These are phyloP conservation scores for Escarpia spicata DNA, from an alignment of 2,888 invertebrate species.

Conservation along the genomic window DNA sequence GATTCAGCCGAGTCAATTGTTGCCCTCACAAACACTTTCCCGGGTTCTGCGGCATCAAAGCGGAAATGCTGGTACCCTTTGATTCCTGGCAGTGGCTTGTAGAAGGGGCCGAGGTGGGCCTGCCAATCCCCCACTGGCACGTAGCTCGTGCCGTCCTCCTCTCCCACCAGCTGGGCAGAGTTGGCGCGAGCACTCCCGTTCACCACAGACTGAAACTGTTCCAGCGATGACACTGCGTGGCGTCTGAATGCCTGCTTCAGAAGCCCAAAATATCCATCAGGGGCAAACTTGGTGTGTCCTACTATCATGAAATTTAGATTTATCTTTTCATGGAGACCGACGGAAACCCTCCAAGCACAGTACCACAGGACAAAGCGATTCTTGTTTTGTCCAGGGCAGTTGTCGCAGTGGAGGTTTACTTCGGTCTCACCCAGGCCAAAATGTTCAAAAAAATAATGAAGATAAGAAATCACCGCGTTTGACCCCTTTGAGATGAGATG, in stretches of 20 bases:
- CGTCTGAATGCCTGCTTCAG: background rate
- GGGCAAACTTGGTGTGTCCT: conserved; percentile 28
- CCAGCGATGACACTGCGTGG: no score
- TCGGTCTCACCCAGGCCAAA: conserved; percentile 40
- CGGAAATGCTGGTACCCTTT: no score
- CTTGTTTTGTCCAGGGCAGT: conserved; percentile 44
- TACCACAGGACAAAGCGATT: background rate
- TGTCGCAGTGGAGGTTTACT: conserved; percentile 39
- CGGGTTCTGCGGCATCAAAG: no score
- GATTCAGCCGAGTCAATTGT: no score
- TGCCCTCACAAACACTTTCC: no score
- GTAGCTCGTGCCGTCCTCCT: conserved; percentile 13
- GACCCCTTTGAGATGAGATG: conserved; percentile 37
- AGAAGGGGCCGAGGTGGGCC: no score
- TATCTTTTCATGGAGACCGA: no score
- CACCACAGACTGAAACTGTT: background rate
- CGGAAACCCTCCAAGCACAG: no score
- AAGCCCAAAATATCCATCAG: conserved; percentile 26
- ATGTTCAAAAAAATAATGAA: conserved; percentile 37
- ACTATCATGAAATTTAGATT: conserved; percentile 20
- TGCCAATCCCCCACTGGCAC: conserved; percentile 27
- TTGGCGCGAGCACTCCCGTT: conserved; percentile 21
- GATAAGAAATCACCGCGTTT: conserved; percentile 39
- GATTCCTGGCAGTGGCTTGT: no score
- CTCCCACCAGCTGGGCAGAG: conserved; percentile 26